Evolutionary conservation across 2,888 invertebrate species (phyloP), one percentile per base, ranked within the genome.

Genomic region (Scaptomyza polygonia): DNA sequence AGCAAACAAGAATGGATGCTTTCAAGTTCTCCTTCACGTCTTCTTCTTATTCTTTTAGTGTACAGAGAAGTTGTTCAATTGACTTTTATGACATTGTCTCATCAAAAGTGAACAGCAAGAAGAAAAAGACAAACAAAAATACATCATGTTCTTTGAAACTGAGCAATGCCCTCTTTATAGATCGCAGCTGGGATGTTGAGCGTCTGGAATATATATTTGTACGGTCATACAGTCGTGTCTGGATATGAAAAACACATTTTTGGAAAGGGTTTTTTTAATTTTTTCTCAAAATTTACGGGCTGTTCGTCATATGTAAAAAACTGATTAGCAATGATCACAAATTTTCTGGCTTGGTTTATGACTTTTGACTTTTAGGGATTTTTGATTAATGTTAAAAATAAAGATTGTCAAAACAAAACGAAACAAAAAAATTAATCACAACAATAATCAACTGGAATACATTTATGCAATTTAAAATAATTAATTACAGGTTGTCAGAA

Each of bases 61-160:
- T 1, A 12, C 34, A 30, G 44, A 63, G 39, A 39, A 39, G 54
- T 27, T 72, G 32, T 53, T 54, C 76, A 76, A 76, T 76, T 76
- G 76, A 69, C 76, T 73, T 73, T 44, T 69, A 30, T 77, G 76
- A 76, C 76, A 76, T 77, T 69, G 77, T 55, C 74, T 55, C 72
- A 76, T 76, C 77, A 62, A 29, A 36, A 36, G 30, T 16, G 14
- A 27, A 27, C 16, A 30, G 11, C 12, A 21, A 9, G 14, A 8
- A 54, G 18, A 16, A 18, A 25, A 29, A 47, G 44, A 21, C 12
- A n/a, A 8, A 54, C 12, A 58, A 43, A 3, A 18, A 61, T 52
- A 8, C 47, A 62, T 18, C 40, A 42, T 52, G 55, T 57, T 56
- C 25, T 49, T 29, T 21, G 43, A 3, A 42, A 11, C 29, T 64